Conservation (phyloP, 2,113 vertebrate species). For the Phylloscopus trochiloides region DNA sequence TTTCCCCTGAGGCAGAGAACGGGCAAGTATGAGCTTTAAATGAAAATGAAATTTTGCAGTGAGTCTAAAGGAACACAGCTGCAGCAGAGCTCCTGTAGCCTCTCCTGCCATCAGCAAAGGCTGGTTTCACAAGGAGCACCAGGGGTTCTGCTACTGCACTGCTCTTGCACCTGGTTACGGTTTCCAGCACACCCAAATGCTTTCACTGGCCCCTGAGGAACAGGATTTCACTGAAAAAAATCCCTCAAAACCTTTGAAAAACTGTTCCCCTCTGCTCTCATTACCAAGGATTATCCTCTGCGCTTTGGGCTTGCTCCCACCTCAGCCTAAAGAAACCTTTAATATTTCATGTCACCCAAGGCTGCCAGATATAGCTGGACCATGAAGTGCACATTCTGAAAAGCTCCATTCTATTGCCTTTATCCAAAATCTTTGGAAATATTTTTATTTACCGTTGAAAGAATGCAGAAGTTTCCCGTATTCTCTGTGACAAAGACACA, state of each 20-base stretch:
- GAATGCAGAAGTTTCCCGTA: not conserved
- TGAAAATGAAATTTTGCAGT: not conserved
- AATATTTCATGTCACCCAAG: not conserved
- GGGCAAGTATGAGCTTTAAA: not conserved
- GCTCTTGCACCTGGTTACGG: not conserved
- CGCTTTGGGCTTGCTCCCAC: not conserved
- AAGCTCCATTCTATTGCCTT: not conserved
- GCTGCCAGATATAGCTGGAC: not conserved
- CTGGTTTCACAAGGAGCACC: not conserved
- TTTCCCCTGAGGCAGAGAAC: not conserved
- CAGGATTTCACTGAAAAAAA: not conserved
- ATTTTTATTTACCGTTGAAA: not conserved
- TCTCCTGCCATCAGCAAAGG: not conserved
- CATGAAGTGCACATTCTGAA: not conserved
- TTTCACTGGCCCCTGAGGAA: not conserved
- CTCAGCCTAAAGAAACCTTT: not conserved
- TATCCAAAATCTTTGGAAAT: not conserved
- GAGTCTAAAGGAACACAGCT: fast-evolving
- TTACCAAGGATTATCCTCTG: not conserved
- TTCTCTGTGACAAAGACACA: not conserved
- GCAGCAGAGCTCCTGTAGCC: not conserved
- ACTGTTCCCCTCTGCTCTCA: not conserved
- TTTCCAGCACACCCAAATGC: not conserved
- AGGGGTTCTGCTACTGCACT: not conserved
- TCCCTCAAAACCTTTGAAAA: fast-evolving